Evolutionary conservation across 2,113 vertebrate species (phyloP), one percentile per base, ranked within the genome.

Genomic region (Nothocercus julius): DNA sequence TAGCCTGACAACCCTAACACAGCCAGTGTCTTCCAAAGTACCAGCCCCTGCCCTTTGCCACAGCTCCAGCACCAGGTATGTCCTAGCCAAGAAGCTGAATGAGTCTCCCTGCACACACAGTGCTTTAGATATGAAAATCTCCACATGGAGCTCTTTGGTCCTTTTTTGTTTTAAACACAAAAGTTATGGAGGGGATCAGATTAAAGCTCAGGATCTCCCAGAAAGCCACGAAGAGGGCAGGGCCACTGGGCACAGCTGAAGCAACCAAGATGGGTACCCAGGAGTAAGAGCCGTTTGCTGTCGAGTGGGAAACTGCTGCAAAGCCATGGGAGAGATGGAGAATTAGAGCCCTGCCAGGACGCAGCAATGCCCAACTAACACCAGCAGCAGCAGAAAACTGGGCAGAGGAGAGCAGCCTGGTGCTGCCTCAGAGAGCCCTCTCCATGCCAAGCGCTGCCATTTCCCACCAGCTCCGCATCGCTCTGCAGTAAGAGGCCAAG

Each of bases 111-210:
- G n/a, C 40, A 28, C 80, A 45, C 42, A 2, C 1, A 11, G 36
- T 1, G 25, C 75, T 54, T 13, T 6, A 28, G 66, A 79, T n/a
- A 2, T 7, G 28, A 68, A 49, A 27, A 7, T 0, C 20, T 28
- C 44, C 56, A 27, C 24, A 1, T 2, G 7, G 69, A 85, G 51
- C 42, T 42, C 3, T 42, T 42, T 3, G 0, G 5, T 17, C 40
- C 58, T 61, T 21, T 64, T 56, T 21, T 34, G 36, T 54, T 54
- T 47, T 47, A 47, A 69, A 80, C 20, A 87, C 34, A 80, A 36
- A 17, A 36, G 56, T 8, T 75, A 17, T 66, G 30, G 12, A 81
- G 56, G n/a, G 0, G 9, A 9, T 36, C 56, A 88, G 34, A 63
- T 0, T 32, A 34, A 85, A 70, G 61, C 8, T 6, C 61, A 59